phyloP scores from a whole-genome alignment of 2,797 vertebrate species.

The Pterois miles region DNA sequence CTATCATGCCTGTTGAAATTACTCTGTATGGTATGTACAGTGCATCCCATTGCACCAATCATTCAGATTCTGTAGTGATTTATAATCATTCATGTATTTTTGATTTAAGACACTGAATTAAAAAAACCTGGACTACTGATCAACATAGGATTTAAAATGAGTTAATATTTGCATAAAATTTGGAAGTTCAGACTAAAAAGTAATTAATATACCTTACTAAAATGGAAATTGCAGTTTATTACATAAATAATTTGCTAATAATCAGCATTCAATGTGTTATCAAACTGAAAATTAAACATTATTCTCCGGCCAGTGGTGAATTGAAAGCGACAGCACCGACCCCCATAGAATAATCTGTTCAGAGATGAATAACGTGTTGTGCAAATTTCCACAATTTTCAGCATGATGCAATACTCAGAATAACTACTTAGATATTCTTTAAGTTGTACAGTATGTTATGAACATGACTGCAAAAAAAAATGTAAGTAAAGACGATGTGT shows the following conservation, averaged over 20 bases:
- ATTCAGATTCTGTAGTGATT: neutral
- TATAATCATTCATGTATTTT: neutral
- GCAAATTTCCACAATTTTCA: slow-evolving; percentile 16
- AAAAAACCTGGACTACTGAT: neutral
- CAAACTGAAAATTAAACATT: neutral
- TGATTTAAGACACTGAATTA: neutral
- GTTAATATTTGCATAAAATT: neutral
- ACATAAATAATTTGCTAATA: neutral
- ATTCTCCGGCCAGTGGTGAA: neutral
- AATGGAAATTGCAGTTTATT: neutral
- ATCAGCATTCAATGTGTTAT: neutral
- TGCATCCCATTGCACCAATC: neutral
- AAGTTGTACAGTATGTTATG: slow-evolving; percentile 29
- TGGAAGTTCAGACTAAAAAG: neutral
- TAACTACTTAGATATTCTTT: slow-evolving; percentile 19
- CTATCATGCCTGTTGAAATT: neutral
- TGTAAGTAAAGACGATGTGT: slow-evolving; percentile 18
- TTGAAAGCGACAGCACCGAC: slow-evolving; percentile 10
- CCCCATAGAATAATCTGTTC: neutral
- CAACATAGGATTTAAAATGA: neutral
- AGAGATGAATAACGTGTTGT: slow-evolving; percentile 29
- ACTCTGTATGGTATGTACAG: neutral
- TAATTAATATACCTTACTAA: neutral
- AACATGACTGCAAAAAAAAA: slow-evolving; percentile 33
- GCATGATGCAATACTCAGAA: slow-evolving; percentile 58